phyloP scores from a whole-genome alignment of 2,888 invertebrate genomes.

The Biston stratarius region DNA sequence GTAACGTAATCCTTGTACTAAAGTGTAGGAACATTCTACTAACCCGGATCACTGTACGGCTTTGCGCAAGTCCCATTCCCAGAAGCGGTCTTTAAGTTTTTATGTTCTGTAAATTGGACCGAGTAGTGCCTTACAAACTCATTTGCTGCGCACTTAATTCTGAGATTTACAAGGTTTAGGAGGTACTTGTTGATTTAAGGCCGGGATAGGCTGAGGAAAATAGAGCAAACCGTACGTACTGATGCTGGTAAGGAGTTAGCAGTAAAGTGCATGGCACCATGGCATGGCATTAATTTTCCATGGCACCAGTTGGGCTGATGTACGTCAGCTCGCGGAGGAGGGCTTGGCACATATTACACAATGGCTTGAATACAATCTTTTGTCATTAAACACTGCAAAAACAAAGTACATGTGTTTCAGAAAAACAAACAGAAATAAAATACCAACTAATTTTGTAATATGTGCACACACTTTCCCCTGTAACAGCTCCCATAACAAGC shows the following conservation, averaged over 20 bases:
- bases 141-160: slow-evolving; percentile 35
- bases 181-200: slow-evolving; percentile 38
- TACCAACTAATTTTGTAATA: too few relatives aligned
- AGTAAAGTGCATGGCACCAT: background rate
- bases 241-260: background rate
- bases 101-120: slow-evolving; percentile 44
- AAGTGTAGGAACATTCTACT: slow-evolving; percentile 54
- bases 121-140: slow-evolving; percentile 36
- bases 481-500: too few relatives aligned
- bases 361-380: too few relatives aligned
- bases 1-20: slow-evolving; percentile 59
- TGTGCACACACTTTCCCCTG: too few relatives aligned
- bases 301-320: too few relatives aligned
- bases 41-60: slow-evolving; percentile 48
- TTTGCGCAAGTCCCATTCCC: slow-evolving; percentile 41
- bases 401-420: too few relatives aligned
- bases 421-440: too few relatives aligned
- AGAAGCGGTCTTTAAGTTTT: slow-evolving; percentile 43
- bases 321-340: too few relatives aligned
- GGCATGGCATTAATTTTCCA: too few relatives aligned
- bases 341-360: too few relatives aligned
- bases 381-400: too few relatives aligned
- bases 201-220: slow-evolving; percentile 20
- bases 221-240: slow-evolving; percentile 4
- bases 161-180: slow-evolving; percentile 37